phyloP scores from a whole-genome alignment of 1,140 invertebrate species.

The Archivesica marissinica region DNA sequence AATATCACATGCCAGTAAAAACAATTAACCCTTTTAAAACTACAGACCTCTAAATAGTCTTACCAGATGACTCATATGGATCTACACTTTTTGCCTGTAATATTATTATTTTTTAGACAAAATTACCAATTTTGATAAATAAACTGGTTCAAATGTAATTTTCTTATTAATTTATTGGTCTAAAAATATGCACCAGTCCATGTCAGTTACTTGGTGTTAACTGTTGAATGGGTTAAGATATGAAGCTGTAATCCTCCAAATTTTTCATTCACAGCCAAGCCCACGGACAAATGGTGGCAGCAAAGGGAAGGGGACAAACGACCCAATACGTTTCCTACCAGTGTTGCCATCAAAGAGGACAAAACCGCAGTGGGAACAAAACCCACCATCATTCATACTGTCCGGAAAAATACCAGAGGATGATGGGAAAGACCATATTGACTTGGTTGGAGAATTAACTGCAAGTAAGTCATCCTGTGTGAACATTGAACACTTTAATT shows the following conservation, averaged over 20 bases:
- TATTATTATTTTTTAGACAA: too few species aligned
- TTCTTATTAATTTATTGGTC: too few species aligned
- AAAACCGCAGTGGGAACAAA: constrained; percentile 82
- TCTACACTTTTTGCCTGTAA: too few species aligned
- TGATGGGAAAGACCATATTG: constrained; percentile 76
- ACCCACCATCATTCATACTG: constrained; percentile 79
- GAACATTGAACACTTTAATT: background rate
- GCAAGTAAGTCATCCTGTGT: constrained; percentile 74
- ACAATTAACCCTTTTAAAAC: too few species aligned
- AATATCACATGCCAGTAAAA: too few species aligned
- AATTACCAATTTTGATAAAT: too few species aligned
- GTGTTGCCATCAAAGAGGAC: constrained; percentile 81
- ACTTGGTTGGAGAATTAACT: constrained; percentile 80
- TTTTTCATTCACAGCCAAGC: constrained; percentile 54
- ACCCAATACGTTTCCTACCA: constrained; percentile 82
- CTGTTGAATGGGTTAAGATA: background rate
- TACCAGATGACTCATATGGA: too few species aligned
- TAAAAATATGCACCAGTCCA: too few species aligned
- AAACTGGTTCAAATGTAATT: too few species aligned
- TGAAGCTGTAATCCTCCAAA: background rate
- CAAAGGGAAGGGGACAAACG: constrained; percentile 82
- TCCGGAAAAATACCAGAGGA: constrained; percentile 70
- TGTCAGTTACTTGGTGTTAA: too few species aligned
- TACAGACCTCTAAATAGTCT: too few species aligned
- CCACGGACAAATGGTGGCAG: constrained; percentile 70